Percentiles rank a stretch among this genome's conserved stretches.
Conservation (phyloP, 2,888 invertebrate genomes). For the Rhagium mordax region DNA sequence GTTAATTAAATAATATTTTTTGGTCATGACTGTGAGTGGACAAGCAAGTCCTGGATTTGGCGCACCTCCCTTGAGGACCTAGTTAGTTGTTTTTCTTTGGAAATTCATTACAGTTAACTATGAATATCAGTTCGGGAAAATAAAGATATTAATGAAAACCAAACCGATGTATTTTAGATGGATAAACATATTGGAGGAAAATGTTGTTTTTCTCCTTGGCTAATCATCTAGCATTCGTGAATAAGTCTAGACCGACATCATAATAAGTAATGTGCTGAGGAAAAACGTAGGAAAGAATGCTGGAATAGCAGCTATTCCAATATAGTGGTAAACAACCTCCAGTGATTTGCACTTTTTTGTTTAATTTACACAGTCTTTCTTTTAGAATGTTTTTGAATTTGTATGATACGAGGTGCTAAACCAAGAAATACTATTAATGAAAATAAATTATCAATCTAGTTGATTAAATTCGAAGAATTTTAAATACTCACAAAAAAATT, state of each 20-base stretch:
- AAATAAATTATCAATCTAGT: too few species aligned
- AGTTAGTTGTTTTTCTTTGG: background rate
- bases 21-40: too few species aligned
- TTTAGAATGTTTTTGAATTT: background rate
- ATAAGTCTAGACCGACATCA: constrained; percentile 30
- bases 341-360: background rate
- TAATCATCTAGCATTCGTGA: constrained; percentile 25
- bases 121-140: background rate
- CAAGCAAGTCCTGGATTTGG: too few species aligned
- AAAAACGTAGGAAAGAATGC: constrained; percentile 5
- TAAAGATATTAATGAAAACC: constrained; percentile 8
- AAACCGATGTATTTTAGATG: constrained; percentile 12
- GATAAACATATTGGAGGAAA: constrained; percentile 31
- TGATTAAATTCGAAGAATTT: too few species aligned
- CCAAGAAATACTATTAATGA: too few species aligned
- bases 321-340: constrained; percentile 11
- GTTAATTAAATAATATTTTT: too few species aligned
- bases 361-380: background rate
- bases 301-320: constrained; percentile 7
- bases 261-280: constrained; percentile 21
- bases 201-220: constrained; percentile 29
- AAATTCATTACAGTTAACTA: background rate
- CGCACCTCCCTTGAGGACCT: too few species aligned
- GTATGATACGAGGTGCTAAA: too few species aligned
- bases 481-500: too few species aligned